Percentiles rank a stretch among this genome's conserved stretches.
Evolutionary conservation across 1,140 invertebrate genomes (phyloP).

Genomic region (Atta cephalotes): DNA sequence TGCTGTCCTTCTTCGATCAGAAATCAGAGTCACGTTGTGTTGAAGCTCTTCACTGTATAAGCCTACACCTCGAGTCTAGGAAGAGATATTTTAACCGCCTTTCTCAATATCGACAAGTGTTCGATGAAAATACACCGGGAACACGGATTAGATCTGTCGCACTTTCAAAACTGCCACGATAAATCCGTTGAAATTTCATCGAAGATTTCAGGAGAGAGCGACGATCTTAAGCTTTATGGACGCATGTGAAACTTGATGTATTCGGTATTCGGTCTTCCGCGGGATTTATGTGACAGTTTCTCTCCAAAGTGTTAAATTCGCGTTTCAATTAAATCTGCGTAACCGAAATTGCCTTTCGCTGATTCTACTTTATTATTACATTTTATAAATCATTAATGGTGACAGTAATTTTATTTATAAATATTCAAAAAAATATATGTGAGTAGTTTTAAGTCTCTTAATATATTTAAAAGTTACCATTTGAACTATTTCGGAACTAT

Average conservation of each 20-base stretch:
- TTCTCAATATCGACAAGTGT: constrained; percentile 43
- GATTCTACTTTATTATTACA: background rate
- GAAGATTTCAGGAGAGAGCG: constrained; percentile 41
- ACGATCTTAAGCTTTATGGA: constrained; percentile 64
- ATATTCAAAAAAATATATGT: background rate
- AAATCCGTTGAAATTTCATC: constrained; percentile 60
- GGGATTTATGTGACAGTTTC: constrained; percentile 55
- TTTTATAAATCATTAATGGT: constrained; percentile 16
- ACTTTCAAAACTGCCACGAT: constrained; percentile 33
- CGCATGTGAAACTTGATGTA: constrained; percentile 40
- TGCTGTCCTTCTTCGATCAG: constrained; percentile 7
- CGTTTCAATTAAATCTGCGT: constrained; percentile 17
- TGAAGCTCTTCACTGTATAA: constrained; percentile 22
- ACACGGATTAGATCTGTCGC: constrained; percentile 55
- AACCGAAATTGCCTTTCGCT: constrained; percentile 7
- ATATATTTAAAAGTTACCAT: background rate
- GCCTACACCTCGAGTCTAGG: constrained; percentile 41
- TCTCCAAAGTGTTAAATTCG: constrained; percentile 37
- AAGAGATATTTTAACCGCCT: constrained; percentile 34
- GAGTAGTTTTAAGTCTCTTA: background rate
- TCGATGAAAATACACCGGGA: constrained; percentile 36
- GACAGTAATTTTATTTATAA: background rate
- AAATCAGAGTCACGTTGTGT: constrained; percentile 14
- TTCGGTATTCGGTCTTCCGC: constrained; percentile 26
- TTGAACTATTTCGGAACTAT: background rate